phyloP scores from a whole-genome alignment of 2,888 invertebrate species.

The Escarpia spicata region DNA sequence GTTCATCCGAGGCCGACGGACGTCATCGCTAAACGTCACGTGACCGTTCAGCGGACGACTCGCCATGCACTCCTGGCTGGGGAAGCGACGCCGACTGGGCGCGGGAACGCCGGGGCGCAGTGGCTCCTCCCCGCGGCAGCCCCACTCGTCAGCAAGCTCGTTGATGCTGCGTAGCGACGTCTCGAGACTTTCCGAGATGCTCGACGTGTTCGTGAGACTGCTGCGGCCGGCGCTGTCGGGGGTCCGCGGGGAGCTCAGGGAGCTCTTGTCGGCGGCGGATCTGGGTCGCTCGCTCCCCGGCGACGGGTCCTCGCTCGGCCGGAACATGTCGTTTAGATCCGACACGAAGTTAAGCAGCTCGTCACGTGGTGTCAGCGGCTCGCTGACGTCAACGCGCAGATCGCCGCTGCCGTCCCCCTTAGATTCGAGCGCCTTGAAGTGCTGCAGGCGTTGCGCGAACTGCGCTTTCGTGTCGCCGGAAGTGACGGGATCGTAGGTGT shows the following conservation, averaged over 20 bases:
- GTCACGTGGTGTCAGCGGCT: neutral
- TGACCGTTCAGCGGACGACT: neutral
- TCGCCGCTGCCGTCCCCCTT: neutral
- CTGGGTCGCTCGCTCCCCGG: neutral
- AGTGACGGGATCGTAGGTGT: neutral
- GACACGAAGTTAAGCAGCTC: neutral
- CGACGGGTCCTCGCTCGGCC: neutral
- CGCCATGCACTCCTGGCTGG: slow-evolving; percentile 12
- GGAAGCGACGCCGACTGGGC: slow-evolving; percentile 1
- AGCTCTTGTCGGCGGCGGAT: neutral
- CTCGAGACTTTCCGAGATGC: slow-evolving; percentile 10
- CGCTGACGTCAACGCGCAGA: neutral
- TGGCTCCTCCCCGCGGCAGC: slow-evolving; percentile 12
- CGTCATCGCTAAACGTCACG: neutral
- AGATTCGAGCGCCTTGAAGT: neutral
- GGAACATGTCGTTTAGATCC: neutral
- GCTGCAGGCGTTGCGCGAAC: neutral
- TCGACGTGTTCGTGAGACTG: neutral
- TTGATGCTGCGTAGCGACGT: neutral
- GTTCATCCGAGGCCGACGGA: neutral
- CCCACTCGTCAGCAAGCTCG: neutral
- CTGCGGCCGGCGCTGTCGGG: neutral
- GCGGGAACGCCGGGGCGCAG: neutral
- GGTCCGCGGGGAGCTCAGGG: neutral
- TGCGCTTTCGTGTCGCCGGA: neutral